These are phyloP conservation scores for Hylaea fasciaria DNA, from an alignment of 2,888 invertebrate genomes.

Conservation along the genomic window DNA sequence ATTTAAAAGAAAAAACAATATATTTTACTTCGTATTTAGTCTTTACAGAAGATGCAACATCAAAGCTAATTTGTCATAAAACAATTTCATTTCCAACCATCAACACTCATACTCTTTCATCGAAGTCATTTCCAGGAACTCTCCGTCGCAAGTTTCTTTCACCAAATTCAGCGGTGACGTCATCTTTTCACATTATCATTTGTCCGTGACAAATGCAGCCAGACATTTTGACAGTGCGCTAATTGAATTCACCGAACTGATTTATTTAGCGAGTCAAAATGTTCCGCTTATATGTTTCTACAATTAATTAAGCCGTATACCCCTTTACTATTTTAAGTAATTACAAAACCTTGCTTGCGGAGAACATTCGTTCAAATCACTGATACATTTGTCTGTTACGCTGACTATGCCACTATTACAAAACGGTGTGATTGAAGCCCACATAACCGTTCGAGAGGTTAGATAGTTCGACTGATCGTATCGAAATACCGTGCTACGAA, in stretches of 20 bases:
- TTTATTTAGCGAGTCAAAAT: conserved; percentile 24
- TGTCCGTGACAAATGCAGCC: conserved; percentile 9
- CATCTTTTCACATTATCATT: conserved; percentile 9
- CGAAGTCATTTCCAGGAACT: conserved; percentile 7
- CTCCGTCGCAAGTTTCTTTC: not conserved
- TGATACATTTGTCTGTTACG: conserved; percentile 3
- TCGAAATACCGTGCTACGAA: conserved; percentile 21
- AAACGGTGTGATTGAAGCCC: conserved; percentile 24
- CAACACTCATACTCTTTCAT: not conserved
- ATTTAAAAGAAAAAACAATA: too few relatives aligned
- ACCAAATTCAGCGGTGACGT: conserved; percentile 9
- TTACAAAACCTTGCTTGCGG: not conserved
- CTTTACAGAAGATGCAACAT: too few relatives aligned
- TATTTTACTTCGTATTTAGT: too few relatives aligned
- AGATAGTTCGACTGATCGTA: conserved; percentile 40
- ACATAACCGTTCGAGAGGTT: conserved; percentile 38
- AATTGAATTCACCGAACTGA: conserved; percentile 28
- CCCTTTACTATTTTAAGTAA: conserved; percentile 7
- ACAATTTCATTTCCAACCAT: not conserved
- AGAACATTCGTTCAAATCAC: not conserved
- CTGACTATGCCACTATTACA: conserved; percentile 16
- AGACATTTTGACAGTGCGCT: conserved; percentile 15
- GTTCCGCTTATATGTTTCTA: not conserved
- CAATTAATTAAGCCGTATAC: not conserved
- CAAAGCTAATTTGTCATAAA: not conserved